A percentile compares a stretch with the other conserved stretches of the same genome.
Evolutionary conservation across 2,888 invertebrate genomes (phyloP).

Genomic region (Scaptomyza caliginosa): DNA sequence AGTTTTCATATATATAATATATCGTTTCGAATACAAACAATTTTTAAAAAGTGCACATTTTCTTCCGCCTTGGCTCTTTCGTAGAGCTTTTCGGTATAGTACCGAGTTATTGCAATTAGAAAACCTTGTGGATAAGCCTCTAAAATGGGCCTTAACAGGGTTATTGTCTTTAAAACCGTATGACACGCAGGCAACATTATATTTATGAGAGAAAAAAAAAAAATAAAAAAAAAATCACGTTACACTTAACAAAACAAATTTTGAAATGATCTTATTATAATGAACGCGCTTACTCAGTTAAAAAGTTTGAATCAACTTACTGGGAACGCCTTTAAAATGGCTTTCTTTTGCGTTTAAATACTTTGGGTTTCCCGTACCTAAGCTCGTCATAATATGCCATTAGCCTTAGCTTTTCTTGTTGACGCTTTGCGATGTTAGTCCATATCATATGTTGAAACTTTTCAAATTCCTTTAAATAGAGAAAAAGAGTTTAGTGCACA

Average conservation of each 20-base stretch:
- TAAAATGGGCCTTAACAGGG: background rate
- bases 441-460: constrained; percentile 1
- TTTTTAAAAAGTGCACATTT: constrained; percentile 55
- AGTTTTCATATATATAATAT: background rate
- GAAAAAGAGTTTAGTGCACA: background rate
- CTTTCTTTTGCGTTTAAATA: background rate
- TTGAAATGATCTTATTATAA: background rate
- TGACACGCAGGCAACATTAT: constrained; percentile 11
- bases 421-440: background rate
- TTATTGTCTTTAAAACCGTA: background rate
- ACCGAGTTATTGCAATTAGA: background rate
- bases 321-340: background rate
- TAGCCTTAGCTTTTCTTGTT: background rate
- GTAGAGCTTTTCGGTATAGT: constrained; percentile 17
- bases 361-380: no score
- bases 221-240: background rate
- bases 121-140: background rate
- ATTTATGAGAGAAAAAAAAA: background rate
- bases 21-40: constrained; percentile 35
- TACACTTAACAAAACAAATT: background rate
- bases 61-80: constrained; percentile 55
- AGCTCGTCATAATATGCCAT: background rate
- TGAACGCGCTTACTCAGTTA: constrained; percentile 5
- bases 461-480: constrained; percentile 6
- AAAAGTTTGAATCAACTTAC: background rate